These are phyloP conservation scores for Caenorhabditis sp. DNA, from an alignment of 2,888 invertebrate species.

Conservation along the genomic window DNA sequence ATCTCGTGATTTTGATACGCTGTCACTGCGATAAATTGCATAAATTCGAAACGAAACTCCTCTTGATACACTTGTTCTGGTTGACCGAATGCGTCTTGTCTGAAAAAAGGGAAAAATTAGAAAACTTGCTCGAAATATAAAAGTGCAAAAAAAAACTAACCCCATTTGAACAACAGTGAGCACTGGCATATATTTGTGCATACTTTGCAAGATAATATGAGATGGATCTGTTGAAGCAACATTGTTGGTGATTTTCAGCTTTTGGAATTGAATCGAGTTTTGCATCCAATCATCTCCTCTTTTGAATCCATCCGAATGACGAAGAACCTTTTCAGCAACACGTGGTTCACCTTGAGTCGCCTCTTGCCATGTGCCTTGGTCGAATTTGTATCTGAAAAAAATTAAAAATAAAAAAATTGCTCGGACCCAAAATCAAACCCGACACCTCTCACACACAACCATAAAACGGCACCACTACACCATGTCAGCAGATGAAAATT, in stretches of 20 bases:
- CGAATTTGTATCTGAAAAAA: constrained; percentile 24
- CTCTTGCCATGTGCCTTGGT: constrained; percentile 16
- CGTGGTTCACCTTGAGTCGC: constrained; percentile 10
- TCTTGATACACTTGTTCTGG: not conserved
- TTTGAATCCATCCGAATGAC: constrained; percentile 22
- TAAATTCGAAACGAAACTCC: constrained; percentile 13
- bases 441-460: too few species aligned
- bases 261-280: constrained; percentile 7
- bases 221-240: not conserved
- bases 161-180: constrained; percentile 9
- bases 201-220: constrained; percentile 19
- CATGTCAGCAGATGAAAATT: not conserved
- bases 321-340: not conserved
- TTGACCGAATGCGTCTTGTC: not conserved
- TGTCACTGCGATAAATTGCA: constrained; percentile 25
- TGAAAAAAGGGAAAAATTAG: not conserved
- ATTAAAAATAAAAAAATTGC: not conserved
- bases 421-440: not conserved
- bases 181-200: constrained; percentile 29
- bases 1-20: constrained; percentile 21
- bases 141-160: not conserved
- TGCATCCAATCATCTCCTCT: constrained; percentile 26
- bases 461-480: too few species aligned
- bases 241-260: constrained; percentile 27
- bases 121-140: not conserved